Conservation (phyloP, 2,113 vertebrate genomes). For the Macroglossus sobrinus region DNA sequence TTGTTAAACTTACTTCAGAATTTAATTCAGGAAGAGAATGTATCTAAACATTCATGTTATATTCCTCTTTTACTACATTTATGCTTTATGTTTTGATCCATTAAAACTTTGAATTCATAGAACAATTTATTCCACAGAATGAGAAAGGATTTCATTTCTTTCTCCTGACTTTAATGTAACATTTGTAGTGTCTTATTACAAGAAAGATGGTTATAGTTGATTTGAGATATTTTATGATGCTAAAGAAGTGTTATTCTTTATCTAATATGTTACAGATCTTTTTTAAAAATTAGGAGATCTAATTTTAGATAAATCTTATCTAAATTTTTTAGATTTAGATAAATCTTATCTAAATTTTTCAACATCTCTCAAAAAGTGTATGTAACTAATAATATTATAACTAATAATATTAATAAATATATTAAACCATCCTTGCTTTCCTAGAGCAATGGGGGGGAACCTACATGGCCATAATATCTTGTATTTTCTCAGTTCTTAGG, state of each 20-base stretch:
- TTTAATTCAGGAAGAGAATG: constrained; percentile 8
- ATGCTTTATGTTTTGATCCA: not conserved
- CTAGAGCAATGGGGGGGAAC: not conserved
- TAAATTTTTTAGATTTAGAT: not conserved
- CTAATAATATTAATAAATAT: not conserved
- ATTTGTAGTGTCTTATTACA: not conserved
- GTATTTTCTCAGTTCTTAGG: not conserved
- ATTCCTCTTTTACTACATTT: not conserved
- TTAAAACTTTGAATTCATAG: not conserved
- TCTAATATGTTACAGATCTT: not conserved
- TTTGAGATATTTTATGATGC: not conserved
- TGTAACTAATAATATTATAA: not conserved
- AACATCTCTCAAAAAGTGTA: not conserved
- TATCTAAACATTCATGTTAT: not conserved
- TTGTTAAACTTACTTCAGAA: constrained; percentile 2
- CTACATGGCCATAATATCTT: not conserved
- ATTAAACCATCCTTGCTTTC: not conserved
- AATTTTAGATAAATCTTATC: constrained; percentile 2
- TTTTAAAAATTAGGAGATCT: not conserved
- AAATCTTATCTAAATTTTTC: not conserved
- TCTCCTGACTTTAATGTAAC: not conserved
- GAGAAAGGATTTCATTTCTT: not conserved
- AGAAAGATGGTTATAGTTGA: not conserved
- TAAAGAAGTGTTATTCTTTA: not conserved
- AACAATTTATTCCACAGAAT: not conserved